phyloP scores from a whole-genome alignment of 2,888 invertebrate genomes.

The Drosophila multiciliata region DNA sequence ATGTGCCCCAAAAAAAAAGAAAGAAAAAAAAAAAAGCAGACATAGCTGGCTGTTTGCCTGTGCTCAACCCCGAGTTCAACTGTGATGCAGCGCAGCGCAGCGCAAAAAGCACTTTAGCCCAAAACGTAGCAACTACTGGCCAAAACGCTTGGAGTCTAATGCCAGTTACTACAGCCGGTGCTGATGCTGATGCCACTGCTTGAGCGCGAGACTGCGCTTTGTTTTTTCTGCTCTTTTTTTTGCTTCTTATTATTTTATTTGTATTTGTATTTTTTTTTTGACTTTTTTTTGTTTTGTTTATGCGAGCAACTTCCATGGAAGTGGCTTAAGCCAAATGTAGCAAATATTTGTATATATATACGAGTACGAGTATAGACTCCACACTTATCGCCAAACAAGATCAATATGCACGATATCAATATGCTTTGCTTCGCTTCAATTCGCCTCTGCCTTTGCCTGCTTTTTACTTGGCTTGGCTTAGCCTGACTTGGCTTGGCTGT shows the following conservation, averaged over 20 bases:
- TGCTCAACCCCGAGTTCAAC: conserved; percentile 81
- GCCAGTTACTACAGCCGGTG: conserved; percentile 46
- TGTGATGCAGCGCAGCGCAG: conserved; percentile 40
- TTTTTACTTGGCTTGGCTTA: too few species aligned
- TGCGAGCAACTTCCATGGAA: conserved; percentile 83
- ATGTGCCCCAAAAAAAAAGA: conserved; percentile 56
- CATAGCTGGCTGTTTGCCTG: conserved; percentile 30
- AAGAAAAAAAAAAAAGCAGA: conserved; percentile 30
- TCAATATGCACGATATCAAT: conserved; percentile 85
- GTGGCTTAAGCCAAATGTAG: conserved; percentile 80
- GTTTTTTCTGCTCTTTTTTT: conserved; percentile 29
- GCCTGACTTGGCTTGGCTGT: background rate
- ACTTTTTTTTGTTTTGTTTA: conserved; percentile 49
- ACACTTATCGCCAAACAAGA: conserved; percentile 84
- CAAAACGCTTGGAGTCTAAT: conserved; percentile 62
- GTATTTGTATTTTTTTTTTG: conserved; percentile 12
- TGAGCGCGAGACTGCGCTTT: conserved; percentile 33
- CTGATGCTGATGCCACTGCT: conserved; percentile 19
- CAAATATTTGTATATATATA: conserved; percentile 70
- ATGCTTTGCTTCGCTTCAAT: conserved; percentile 61
- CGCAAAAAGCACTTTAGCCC: conserved; percentile 47
- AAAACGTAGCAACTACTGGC: conserved; percentile 60
- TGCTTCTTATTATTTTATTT: conserved; percentile 36
- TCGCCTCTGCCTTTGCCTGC: background rate
- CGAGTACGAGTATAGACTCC: conserved; percentile 55